Evolutionary conservation across 2,113 vertebrate species (phyloP), one percentile per base, ranked within the genome.

Genomic region (Hippoglossus stenolepis): DNA sequence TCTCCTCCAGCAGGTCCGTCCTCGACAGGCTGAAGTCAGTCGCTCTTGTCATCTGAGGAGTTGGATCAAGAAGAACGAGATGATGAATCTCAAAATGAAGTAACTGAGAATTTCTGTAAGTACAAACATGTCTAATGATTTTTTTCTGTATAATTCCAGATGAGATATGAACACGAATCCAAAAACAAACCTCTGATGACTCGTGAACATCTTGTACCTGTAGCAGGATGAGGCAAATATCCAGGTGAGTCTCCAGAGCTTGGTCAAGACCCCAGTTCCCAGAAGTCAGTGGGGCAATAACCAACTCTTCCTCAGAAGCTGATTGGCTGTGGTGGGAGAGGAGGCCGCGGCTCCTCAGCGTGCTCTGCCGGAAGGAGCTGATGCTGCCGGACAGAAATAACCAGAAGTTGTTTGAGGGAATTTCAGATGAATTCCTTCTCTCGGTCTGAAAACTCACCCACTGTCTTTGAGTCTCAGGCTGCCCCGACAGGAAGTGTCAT

Each of bases 241-340:
- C 95, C 81, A 99, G 93, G 79, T 99, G 98, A 40, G 93, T 91
- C 2, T 91, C 70, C 56, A 99, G 61, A 45, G 96, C 92, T 11
- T 51, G 58, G 51, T 99, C 98, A 2, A 98, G 91, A 88, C 93
- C 91, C 21, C 89, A 94, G 77, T 94, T 89, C 0, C 96, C 96
- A 2, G 96, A 96, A 1, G 95, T 96, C 35, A 97, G 82, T 5
- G 92, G 89, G 73, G 76, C 4, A 9, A 77, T 20, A 8, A 73
- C 53, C 35, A 80, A 18, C 43, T 86, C 80, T 0, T 91, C 87
- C 65, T 85, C 82, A 2, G 92, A 85, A 23, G 70, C 86, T 0
- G 77, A 76, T n/a, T 84, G 90, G 5, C 4, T 73, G 38, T 92
- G 89, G 82, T 89, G 78, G 49, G 85, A 80, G n/a, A 81, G 15